These are phyloP conservation scores for Mustela lutreola DNA, from an alignment of 2,113 vertebrate genomes.

Conservation along the genomic window DNA sequence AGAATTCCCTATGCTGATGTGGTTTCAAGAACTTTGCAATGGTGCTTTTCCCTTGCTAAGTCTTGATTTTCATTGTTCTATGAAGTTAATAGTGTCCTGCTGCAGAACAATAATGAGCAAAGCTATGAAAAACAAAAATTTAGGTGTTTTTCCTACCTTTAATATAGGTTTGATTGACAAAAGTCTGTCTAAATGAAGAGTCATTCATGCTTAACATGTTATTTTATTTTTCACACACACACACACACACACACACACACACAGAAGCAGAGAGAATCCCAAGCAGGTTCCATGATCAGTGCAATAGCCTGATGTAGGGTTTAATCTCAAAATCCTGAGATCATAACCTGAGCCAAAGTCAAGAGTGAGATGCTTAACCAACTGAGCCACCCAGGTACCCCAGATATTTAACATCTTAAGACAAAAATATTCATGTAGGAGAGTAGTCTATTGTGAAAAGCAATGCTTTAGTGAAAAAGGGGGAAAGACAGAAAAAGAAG, in stretches of 20 bases:
- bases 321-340: neutral
- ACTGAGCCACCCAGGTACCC: neutral
- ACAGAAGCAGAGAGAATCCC: neutral
- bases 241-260: neutral
- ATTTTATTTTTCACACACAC: neutral
- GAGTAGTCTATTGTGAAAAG: neutral
- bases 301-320: neutral
- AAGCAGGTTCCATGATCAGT: neutral
- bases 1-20: conserved; percentile 61
- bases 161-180: conserved; percentile 63
- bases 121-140: conserved; percentile 76
- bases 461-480: neutral
- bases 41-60: conserved; percentile 72
- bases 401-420: conserved; percentile 57
- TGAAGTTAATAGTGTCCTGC: conserved; percentile 82
- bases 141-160: conserved; percentile 79
- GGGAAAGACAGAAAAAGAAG: neutral
- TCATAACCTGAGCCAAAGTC: neutral
- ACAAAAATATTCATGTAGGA: conserved; percentile 53
- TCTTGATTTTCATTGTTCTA: conserved; percentile 86
- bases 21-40: conserved; percentile 80
- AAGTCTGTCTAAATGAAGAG: conserved; percentile 79
- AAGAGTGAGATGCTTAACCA: neutral
- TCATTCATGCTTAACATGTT: conserved; percentile 75
- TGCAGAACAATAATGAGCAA: conserved; percentile 78